Percentiles rank a stretch among this genome's conserved stretches.
Conservation (phyloP, 2,113 vertebrate genomes). For the Cynocephalus volans region DNA sequence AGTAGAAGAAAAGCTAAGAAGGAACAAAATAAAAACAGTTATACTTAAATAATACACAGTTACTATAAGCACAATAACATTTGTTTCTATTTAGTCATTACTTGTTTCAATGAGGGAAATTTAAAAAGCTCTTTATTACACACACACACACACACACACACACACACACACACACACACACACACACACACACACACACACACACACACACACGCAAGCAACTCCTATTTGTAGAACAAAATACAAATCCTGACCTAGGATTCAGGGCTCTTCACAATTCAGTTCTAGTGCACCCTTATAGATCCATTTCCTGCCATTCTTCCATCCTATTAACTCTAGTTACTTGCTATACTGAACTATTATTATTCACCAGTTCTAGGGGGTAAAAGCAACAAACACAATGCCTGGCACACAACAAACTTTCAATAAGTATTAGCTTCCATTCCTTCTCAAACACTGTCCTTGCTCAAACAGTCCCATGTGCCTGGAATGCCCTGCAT, state of each 20-base stretch:
- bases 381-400: neutral
- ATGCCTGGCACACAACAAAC: neutral
- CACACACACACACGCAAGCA: neutral
- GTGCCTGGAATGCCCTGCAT: fast-evolving
- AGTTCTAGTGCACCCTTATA: neutral
- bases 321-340: neutral
- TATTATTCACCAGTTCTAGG: neutral
- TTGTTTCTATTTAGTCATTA: neutral
- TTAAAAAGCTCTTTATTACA: neutral
- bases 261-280: neutral
- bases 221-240: neutral
- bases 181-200: no score
- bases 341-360: neutral
- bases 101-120: neutral
- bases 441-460: neutral
- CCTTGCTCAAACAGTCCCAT: neutral
- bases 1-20: slow-evolving; percentile 23
- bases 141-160: no score
- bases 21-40: slow-evolving; percentile 6
- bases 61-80: neutral
- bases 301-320: neutral
- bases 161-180: no score
- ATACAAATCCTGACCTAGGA: neutral
- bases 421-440: neutral
- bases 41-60: slow-evolving; percentile 14